These are phyloP conservation scores for Pomacea canaliculata DNA, from an alignment of 2,888 invertebrate species.

Conservation along the genomic window DNA sequence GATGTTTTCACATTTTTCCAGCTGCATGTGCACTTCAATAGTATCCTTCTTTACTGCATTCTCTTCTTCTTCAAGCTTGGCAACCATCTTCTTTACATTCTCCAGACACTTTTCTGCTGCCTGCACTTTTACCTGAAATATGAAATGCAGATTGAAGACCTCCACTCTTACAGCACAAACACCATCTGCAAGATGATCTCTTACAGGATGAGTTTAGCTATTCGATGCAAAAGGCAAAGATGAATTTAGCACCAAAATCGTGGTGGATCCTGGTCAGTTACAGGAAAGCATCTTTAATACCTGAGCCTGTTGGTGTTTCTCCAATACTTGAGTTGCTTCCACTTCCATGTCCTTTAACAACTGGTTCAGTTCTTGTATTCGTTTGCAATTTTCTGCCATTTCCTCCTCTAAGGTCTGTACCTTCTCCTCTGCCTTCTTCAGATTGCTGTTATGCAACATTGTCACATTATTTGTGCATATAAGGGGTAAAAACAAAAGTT, in stretches of 20 bases:
- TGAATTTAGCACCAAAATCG: too few species aligned
- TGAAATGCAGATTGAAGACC: neutral
- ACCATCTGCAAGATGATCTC: neutral
- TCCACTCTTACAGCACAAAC: neutral
- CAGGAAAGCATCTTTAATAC: constrained; percentile 36
- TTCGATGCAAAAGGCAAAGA: too few species aligned
- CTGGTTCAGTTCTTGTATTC: constrained; percentile 41
- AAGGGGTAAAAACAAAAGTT: too few species aligned
- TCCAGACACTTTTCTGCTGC: constrained; percentile 58
- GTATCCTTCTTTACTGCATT: constrained; percentile 77
- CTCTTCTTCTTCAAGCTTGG: constrained; percentile 58
- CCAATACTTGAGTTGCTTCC: constrained; percentile 73
- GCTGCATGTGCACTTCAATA: constrained; percentile 81
- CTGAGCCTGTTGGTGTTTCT: constrained; percentile 60
- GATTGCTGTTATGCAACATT: constrained; percentile 73
- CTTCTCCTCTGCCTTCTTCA: constrained; percentile 81
- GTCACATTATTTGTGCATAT: neutral
- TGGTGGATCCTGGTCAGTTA: too few species aligned
- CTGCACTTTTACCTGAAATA: constrained; percentile 24
- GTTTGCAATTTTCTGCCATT: constrained; percentile 72
- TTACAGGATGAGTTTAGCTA: too few species aligned
- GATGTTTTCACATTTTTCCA: constrained; percentile 71
- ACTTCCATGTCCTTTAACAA: constrained; percentile 72
- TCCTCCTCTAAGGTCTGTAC: constrained; percentile 82
- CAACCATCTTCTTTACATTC: constrained; percentile 53